Conservation (phyloP, 2,797 vertebrate species). For the Graptemys geographica region DNA sequence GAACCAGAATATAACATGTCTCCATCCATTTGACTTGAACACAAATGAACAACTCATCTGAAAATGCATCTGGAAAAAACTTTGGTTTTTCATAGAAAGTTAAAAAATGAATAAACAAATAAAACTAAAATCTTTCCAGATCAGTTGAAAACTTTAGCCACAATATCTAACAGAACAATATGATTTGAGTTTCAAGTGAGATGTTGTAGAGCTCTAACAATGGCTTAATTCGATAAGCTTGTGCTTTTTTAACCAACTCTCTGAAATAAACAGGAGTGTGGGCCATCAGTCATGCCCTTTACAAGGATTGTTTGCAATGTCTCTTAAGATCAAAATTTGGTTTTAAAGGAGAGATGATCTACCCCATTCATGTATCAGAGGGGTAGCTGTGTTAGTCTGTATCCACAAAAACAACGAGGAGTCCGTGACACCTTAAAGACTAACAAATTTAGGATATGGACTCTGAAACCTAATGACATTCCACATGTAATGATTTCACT, state of each 20-base stretch:
- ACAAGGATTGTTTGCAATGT: neutral
- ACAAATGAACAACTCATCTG: neutral
- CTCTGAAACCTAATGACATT: neutral
- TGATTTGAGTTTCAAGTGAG: neutral
- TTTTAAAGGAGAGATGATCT: conserved; percentile 13
- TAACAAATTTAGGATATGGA: neutral
- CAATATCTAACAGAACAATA: neutral
- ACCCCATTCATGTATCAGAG: neutral
- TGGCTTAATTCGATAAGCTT: neutral
- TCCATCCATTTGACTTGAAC: neutral
- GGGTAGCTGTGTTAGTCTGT: no score
- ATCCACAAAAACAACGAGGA: no score
- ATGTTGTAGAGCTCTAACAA: neutral
- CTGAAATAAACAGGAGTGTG: conserved; percentile 5
- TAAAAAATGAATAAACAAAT: neutral
- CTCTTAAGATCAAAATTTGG: neutral
- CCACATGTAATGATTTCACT: conserved; percentile 7
- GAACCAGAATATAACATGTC: neutral
- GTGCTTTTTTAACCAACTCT: neutral
- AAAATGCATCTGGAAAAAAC: neutral
- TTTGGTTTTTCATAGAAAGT: neutral
- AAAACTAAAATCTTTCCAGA: neutral
- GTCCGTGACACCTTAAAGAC: no score
- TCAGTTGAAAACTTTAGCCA: neutral
- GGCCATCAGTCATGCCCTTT: neutral